Evolutionary conservation across 2,888 invertebrate genomes (phyloP).

Genomic region (Drosophila gaucha): DNA sequence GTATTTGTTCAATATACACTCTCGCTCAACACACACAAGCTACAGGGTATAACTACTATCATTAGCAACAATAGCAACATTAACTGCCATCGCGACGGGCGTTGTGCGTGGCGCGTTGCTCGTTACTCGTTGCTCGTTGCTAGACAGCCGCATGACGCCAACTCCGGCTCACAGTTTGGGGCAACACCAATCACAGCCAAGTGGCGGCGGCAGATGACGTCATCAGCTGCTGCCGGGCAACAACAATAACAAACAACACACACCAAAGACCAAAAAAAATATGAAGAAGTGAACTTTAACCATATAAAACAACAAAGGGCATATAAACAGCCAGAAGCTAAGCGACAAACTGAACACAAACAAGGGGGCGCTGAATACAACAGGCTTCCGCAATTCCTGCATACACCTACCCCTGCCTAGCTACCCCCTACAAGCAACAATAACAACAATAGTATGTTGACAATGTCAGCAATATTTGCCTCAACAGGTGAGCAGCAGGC

Average conservation of each 20-base stretch:
- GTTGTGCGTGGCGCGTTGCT: constrained; percentile 7
- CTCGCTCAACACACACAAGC: neutral
- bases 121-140: constrained; percentile 26
- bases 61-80: constrained; percentile 26
- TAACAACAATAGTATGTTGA: constrained; percentile 39
- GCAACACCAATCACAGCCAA: constrained; percentile 36
- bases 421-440: constrained; percentile 17
- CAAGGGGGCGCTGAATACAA: neutral
- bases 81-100: constrained; percentile 26
- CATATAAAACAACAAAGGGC: constrained; percentile 16
- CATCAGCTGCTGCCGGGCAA: constrained; percentile 30
- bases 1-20: neutral
- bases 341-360: constrained; percentile 23
- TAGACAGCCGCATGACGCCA: constrained; percentile 57
- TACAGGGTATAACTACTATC: constrained; percentile 30
- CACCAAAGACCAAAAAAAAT: constrained; percentile 3
- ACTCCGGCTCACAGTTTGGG: constrained; percentile 25
- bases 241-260: constrained; percentile 23
- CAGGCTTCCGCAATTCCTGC: neutral
- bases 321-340: constrained; percentile 26
- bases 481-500: constrained; percentile 73
- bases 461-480: constrained; percentile 44
- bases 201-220: constrained; percentile 35
- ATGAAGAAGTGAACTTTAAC: neutral
- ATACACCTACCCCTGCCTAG: neutral